phyloP scores from a whole-genome alignment of 2,113 vertebrate species.

The Carollia perspicillata region DNA sequence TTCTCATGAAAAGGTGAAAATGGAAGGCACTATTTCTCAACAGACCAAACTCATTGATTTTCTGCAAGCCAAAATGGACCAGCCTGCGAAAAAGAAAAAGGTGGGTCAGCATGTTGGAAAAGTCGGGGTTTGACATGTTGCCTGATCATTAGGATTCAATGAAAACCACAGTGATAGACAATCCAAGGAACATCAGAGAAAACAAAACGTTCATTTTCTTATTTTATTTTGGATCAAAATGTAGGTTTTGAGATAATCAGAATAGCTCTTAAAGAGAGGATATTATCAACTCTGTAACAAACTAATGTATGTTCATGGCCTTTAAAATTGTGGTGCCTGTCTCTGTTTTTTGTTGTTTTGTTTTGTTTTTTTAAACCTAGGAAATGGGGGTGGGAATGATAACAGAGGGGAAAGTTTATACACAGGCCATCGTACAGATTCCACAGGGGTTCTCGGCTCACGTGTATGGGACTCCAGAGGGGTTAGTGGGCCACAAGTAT shows the following conservation, averaged over 20 bases:
- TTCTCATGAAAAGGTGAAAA: conserved; percentile 99
- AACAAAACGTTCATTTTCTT: background rate
- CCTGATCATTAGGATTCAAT: background rate
- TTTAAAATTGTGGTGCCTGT: background rate
- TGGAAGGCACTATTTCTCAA: conserved; percentile 99
- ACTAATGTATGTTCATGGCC: background rate
- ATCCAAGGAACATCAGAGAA: background rate
- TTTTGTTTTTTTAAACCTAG: background rate
- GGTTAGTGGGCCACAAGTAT: background rate
- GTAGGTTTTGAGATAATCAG: background rate
- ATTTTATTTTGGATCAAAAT: background rate
- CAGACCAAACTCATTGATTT: conserved; percentile 99
- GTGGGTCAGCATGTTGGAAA: conserved; percentile 80
- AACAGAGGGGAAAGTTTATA: background rate
- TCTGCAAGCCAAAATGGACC: conserved; percentile 98
- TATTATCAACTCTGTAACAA: background rate
- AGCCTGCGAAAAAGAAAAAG: conserved; percentile 99
- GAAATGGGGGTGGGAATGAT: background rate
- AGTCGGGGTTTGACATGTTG: background rate
- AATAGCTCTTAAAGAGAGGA: background rate
- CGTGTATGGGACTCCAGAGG: background rate
- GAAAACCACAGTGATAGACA: background rate
- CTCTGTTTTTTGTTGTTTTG: background rate
- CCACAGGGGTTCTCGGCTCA: background rate
- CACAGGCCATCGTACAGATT: background rate